Percentiles rank a stretch among this genome's conserved stretches.
Conservation (phyloP, 2,113 vertebrate genomes). For the Fregetta grallaria region DNA sequence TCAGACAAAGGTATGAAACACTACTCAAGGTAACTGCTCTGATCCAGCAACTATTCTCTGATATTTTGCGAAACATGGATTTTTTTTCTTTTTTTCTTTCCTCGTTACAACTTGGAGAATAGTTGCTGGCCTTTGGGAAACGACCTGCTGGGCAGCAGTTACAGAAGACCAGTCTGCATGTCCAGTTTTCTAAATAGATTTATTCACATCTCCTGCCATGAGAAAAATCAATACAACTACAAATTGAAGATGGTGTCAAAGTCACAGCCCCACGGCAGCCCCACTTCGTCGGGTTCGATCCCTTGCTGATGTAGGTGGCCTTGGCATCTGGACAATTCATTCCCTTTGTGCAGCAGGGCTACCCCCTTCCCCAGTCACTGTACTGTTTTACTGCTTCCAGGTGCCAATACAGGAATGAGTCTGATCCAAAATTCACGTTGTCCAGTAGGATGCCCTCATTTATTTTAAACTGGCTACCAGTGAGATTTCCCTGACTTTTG, state of each 20-base stretch:
- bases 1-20: neutral
- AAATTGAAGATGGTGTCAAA: neutral
- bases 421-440: neutral
- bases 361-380: neutral
- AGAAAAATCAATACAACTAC: neutral
- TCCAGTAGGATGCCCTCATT: neutral
- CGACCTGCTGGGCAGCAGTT: neutral
- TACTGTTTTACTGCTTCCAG: neutral
- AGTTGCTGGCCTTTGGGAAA: neutral
- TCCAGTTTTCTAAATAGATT: neutral
- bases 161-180: neutral
- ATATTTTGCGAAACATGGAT: neutral
- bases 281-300: neutral
- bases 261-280: neutral
- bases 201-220: neutral
- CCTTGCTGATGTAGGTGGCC: neutral
- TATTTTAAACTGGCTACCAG: neutral
- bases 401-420: neutral
- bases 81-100: neutral
- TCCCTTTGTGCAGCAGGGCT: neutral
- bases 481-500: neutral
- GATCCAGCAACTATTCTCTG: neutral
- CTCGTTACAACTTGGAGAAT: neutral
- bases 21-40: neutral
- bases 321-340: neutral